Percentiles rank a stretch among this genome's conserved stretches.
These are phyloP conservation scores for Cheilosia scutellata DNA, from an alignment of 2,888 invertebrate species.

Conservation along the genomic window DNA sequence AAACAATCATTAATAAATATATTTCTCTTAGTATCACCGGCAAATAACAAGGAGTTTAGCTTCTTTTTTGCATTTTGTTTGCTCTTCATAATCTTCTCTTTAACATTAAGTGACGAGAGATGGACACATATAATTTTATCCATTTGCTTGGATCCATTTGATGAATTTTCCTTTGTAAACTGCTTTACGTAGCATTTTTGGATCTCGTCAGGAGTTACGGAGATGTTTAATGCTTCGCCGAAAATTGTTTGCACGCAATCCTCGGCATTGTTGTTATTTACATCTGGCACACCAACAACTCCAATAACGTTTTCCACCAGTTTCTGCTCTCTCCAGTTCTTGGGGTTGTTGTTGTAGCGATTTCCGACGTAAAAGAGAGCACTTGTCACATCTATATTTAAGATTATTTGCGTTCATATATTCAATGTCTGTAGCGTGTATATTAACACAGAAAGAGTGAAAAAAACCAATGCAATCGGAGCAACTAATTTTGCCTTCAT, in stretches of 20 bases:
- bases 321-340: constrained; percentile 12
- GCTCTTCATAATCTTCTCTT: not conserved
- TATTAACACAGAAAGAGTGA: not conserved
- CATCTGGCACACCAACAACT: constrained; percentile 22
- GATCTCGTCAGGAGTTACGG: not conserved
- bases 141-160: not conserved
- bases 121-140: not conserved
- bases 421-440: not conserved
- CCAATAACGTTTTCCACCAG: constrained; percentile 2
- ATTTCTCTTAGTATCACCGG: constrained; percentile 1
- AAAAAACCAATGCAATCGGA: constrained; percentile 4
- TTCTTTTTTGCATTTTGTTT: constrained; percentile 20
- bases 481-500: not conserved
- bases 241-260: constrained; percentile 10
- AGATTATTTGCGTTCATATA: not conserved
- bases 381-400: not conserved
- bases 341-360: too few relatives aligned
- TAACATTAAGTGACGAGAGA: not conserved
- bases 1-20: constrained; percentile 25
- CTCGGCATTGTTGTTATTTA: not conserved
- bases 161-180: not conserved
- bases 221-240: not conserved
- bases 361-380: not conserved
- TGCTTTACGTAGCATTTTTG: constrained; percentile 1
- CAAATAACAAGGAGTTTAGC: constrained; percentile 17